Evolutionary conservation across 2,888 invertebrate species (phyloP).

Genomic region (Cosmopolites sordidus): DNA sequence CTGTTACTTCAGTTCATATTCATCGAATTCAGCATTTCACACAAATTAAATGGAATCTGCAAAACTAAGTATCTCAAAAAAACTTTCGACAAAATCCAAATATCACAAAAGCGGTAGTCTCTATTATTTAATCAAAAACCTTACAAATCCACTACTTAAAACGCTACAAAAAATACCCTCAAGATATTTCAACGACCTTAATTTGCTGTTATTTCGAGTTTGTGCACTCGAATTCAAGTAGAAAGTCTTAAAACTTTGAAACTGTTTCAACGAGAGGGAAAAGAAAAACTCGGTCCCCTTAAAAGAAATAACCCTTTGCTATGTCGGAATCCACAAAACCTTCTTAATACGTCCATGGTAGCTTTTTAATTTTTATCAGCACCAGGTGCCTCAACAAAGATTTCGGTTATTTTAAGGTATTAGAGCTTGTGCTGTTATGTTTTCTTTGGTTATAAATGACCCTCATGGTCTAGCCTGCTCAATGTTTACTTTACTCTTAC

Average conservation of each 20-base stretch:
- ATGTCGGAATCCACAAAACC: not conserved
- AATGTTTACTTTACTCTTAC: no score
- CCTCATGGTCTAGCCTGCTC: not conserved
- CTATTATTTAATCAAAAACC: no score
- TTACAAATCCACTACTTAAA: no score
- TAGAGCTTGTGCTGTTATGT: conserved; percentile 23
- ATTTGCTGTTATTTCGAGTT: no score
- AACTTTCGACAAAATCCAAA: no score
- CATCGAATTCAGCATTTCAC: no score
- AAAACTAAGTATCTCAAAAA: no score
- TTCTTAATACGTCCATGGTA: not conserved
- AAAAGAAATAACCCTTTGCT: not conserved
- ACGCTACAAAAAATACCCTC: no score
- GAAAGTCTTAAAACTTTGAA: conserved; percentile 5
- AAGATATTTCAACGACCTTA: no score
- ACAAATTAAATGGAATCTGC: no score
- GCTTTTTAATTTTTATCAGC: not conserved
- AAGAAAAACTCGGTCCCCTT: not conserved
- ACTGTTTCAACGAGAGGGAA: conserved; percentile 3
- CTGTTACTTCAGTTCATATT: no score
- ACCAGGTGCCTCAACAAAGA: conserved; percentile 35
- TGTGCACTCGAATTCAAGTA: not conserved
- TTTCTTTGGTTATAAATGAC: conserved; percentile 15
- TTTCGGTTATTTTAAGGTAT: conserved; percentile 12
- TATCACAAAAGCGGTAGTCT: no score